Conservation (phyloP, 2,888 invertebrate species). For the Bellardia pandia region DNA sequence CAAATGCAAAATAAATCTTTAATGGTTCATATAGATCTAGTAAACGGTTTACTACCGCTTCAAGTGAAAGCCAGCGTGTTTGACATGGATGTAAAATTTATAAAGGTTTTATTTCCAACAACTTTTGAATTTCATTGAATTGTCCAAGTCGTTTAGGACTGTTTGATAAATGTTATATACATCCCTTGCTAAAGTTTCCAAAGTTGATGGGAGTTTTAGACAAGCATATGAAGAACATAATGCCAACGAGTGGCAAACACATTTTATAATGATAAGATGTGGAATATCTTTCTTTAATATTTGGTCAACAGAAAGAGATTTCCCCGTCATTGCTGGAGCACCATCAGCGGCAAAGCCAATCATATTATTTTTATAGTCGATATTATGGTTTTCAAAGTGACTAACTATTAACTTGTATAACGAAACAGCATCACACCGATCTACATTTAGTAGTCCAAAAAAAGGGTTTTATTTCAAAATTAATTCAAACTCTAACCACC, state of each 20-base stretch:
- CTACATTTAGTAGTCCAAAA: conserved; percentile 48
- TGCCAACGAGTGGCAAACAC: too few relatives aligned
- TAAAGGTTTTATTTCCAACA: conserved; percentile 38
- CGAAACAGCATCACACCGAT: conserved; percentile 64
- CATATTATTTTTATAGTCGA: too few relatives aligned
- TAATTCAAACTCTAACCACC: conserved; percentile 20
- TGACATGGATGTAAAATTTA: conserved; percentile 44
- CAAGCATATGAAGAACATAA: too few relatives aligned
- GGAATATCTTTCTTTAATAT: too few relatives aligned
- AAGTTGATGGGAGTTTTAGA: too few relatives aligned
- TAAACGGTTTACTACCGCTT: conserved; percentile 25
- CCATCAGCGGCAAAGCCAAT: too few relatives aligned
- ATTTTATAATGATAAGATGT: too few relatives aligned
- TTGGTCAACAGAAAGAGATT: too few relatives aligned
- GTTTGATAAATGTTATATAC: conserved; percentile 74
- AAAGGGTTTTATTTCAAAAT: conserved; percentile 43
- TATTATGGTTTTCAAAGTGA: too few relatives aligned
- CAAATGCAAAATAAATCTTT: conserved; percentile 52
- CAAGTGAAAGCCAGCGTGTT: conserved; percentile 35
- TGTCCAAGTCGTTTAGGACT: conserved; percentile 75
- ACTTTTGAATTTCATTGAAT: conserved; percentile 26
- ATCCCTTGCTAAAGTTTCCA: too few relatives aligned
- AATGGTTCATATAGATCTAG: conserved; percentile 38
- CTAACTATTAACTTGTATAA: too few relatives aligned
- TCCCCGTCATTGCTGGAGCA: too few relatives aligned